Evolutionary conservation across 2,113 vertebrate genomes (phyloP), one percentile per base, ranked within the genome.

Genomic region (Hippoglossus stenolepis): DNA sequence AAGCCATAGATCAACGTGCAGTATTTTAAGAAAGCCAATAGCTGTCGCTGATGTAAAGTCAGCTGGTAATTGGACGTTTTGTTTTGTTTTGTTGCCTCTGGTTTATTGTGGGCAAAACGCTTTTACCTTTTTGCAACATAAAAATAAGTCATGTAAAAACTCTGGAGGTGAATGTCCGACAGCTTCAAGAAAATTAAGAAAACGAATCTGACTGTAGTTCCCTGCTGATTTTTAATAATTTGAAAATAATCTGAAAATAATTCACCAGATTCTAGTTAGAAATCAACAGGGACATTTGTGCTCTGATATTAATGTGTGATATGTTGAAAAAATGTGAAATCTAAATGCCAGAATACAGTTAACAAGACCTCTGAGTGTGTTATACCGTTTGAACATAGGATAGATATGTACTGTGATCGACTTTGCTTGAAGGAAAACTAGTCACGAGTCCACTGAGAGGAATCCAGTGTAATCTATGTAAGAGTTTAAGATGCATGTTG

Each of bases 401-500:
- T 74, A 69, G 65, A 70, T 47, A 12, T 68, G 57, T 71, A 26
- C 23, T 85, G 56, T 71, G 23, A 80, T 43, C 70, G 56, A 70
- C 21, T 73, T 65, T 65, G 17, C 21, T 26, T 12, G 47, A 70
- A 83, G 38, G 8, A 77, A 54, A 73, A 12, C 40, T 43, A 43
- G 40, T 73, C 10, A 26, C 78, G 58, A 75, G 43, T 59, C 26
- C 24, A 70, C n/a, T 56, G 3, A 35, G 58, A 17, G 24, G 13
- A 68, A 20, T 58, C 13, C 57, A 11, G 12, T 51, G n/a, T 62
- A 8, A 8, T 58, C 8, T 69, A 14, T 60, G n/a, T 40, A 23
- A 40, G 23, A 73, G 23, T 2, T 64, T 70, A 56, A 43, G 8
- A 77, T 0, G 71, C 82, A 75, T 86, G 70, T 56, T 86, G 70